A percentile compares a stretch with the other conserved stretches of the same genome.
phyloP scores from a whole-genome alignment of 2,113 vertebrate genomes.

The Oreochromis aureus region DNA sequence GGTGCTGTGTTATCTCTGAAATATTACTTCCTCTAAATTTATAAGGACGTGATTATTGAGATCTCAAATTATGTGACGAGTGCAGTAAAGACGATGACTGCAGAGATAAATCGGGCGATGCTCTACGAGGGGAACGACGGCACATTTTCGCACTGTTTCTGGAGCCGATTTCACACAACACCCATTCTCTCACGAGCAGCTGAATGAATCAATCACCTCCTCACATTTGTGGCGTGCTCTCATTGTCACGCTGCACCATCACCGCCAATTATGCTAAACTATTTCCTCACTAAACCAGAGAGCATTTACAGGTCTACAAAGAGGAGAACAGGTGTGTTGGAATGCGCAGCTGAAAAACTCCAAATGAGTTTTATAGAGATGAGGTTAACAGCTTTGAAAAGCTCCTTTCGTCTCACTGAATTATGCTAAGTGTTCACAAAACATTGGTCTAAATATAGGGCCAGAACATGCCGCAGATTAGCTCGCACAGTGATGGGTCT shows the following conservation, averaged over 20 bases:
- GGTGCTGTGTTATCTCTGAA: neutral
- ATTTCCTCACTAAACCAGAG: neutral
- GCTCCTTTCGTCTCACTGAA: conserved; percentile 57
- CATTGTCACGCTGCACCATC: neutral
- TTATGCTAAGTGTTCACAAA: conserved; percentile 67
- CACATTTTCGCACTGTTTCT: neutral
- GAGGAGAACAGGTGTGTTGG: conserved; percentile 47
- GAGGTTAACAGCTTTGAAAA: conserved; percentile 54
- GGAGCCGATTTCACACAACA: neutral
- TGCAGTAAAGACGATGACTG: neutral
- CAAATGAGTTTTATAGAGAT: conserved; percentile 47
- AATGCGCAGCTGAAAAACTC: conserved; percentile 24
- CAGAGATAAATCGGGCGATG: neutral
- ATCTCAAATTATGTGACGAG: neutral
- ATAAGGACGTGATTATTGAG: neutral
- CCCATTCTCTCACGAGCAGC: neutral
- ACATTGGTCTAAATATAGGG: conserved; percentile 69
- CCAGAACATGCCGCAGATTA: conserved; percentile 60
- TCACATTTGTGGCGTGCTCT: neutral
- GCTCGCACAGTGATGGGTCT: conserved; percentile 52
- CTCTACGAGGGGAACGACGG: neutral
- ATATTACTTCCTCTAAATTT: neutral
- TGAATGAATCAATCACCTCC: neutral
- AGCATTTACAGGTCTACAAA: neutral
- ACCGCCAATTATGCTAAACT: conserved; percentile 19